Percentiles rank a stretch among this genome's conserved stretches.
phyloP scores from a whole-genome alignment of 2,113 vertebrate species.

The Mesitornis unicolor region DNA sequence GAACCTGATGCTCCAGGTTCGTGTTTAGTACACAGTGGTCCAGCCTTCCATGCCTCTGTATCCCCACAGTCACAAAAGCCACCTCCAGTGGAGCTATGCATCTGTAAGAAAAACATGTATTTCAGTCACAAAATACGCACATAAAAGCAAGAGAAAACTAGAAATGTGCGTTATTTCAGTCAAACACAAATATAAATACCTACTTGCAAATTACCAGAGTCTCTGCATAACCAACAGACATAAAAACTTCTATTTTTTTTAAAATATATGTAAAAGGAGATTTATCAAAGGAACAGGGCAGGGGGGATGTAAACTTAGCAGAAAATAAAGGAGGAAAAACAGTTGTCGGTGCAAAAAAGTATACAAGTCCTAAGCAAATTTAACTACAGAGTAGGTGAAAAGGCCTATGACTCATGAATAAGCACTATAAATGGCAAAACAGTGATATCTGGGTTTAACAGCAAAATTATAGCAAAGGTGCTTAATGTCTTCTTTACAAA shows the following conservation, averaged over 20 bases:
- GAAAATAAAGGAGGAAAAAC: background rate
- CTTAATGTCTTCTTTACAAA: background rate
- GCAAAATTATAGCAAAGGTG: background rate
- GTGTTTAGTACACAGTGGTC: conserved; percentile 89
- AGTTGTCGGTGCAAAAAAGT: background rate
- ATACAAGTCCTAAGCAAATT: background rate
- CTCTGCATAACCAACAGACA: background rate
- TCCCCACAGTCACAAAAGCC: conserved; percentile 98
- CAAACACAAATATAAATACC: background rate
- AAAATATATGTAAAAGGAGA: too few species aligned
- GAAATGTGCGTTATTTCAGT: background rate
- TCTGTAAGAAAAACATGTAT: conserved; percentile 73
- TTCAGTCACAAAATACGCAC: background rate
- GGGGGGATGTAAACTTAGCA: background rate
- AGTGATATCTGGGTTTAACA: background rate
- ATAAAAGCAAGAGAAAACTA: background rate
- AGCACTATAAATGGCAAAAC: background rate
- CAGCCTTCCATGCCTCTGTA: conserved; percentile 94
- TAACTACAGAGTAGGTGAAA: background rate
- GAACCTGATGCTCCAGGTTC: conserved; percentile 79
- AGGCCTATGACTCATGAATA: background rate
- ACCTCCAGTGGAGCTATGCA: conserved; percentile 94
- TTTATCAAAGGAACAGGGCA: too few species aligned
- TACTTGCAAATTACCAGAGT: background rate
- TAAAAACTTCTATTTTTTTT: too few species aligned